Base-by-base conservation (phyloP, 1,140 invertebrate species). In the Drosophila subobscura region DNA sequence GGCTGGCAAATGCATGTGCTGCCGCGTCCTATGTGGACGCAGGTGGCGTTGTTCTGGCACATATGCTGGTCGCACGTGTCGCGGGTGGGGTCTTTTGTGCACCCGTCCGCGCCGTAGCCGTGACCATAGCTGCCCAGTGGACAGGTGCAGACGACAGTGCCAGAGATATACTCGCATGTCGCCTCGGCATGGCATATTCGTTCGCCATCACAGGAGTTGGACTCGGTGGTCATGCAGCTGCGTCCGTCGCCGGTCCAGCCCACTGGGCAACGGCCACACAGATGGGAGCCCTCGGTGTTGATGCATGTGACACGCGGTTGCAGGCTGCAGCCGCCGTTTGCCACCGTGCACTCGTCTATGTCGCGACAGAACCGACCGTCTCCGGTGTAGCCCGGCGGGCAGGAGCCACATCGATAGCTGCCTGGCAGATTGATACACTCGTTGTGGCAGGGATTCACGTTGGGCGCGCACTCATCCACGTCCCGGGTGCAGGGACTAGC, bases 301-400 rank as follows among this genome's bases (percentile, higher is more conserved):
- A 96, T 94, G 90, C 98, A 99, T 10, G 14, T 33, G 0, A 90
- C 85, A 61, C 95, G 92, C 0, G 98, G 97, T 53, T 92, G 91
- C 1, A 97, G 96, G 67, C 96, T 98, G 90, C 98, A 99, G 8
- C 98, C 98, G 4, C 98, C 98, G 91, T 97, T 97, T 77, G 96
- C 95, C 22, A 54, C 92, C 12, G 93, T 81, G 90, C 97, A 99
- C 93, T 99, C 98, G 86, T 99, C 95, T 20, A 98, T 94, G 89
- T 99, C 98, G 0, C 91, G 91, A 88, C 98, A 99, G 42, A 94
- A 94, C 79, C 95, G 95, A 1, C 98, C 98, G 93, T 97, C 80
- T 42, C 98, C 98, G 56, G 95, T 94, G 89, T 96, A 99, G 14
- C 97, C 96, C 79, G 91, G 61, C 20, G 97, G 97, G 92, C 97